Percentiles rank a stretch among this genome's conserved stretches.
phyloP scores from a whole-genome alignment of 2,888 invertebrate genomes.

The Caenorhabditis plicata region DNA sequence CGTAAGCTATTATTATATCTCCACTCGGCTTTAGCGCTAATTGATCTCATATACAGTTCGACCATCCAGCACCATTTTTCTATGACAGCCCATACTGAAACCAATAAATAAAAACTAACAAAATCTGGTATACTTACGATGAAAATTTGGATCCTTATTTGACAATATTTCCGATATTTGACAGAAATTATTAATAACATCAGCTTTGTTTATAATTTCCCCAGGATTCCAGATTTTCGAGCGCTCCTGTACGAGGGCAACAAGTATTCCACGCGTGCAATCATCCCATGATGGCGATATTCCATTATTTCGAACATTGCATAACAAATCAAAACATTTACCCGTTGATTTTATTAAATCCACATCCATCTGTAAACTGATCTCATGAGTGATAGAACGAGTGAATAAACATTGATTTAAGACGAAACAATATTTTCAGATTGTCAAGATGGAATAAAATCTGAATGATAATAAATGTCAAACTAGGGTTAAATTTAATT shows the following conservation, averaged over 20 bases:
- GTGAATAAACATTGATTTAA: no score
- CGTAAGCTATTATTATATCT: slow-evolving; percentile 25
- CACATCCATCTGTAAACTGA: no score
- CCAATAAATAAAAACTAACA: slow-evolving; percentile 24
- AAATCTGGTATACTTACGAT: slow-evolving; percentile 90
- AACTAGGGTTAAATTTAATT: no score
- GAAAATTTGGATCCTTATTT: slow-evolving; percentile 77
- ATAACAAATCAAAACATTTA: no score
- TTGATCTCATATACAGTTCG: slow-evolving; percentile 24
- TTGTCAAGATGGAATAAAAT: no score
- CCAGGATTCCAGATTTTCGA: slow-evolving; percentile 24
- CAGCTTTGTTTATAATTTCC: slow-evolving; percentile 10
- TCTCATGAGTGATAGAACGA: no score
- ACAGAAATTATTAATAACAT: slow-evolving; percentile 12
- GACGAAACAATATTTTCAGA: no score
- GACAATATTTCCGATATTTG: slow-evolving; percentile 3
- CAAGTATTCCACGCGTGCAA: slow-evolving; percentile 21
- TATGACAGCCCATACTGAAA: slow-evolving; percentile 38
- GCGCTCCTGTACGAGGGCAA: slow-evolving; percentile 28
- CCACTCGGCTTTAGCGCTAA: slow-evolving; percentile 17
- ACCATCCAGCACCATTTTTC: slow-evolving; percentile 46
- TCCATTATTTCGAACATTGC: no score
- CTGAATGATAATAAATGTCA: no score
- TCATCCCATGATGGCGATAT: slow-evolving; percentile 26
- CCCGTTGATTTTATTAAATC: no score